Conservation (phyloP, 2,888 invertebrate genomes). For the Dione juno region DNA sequence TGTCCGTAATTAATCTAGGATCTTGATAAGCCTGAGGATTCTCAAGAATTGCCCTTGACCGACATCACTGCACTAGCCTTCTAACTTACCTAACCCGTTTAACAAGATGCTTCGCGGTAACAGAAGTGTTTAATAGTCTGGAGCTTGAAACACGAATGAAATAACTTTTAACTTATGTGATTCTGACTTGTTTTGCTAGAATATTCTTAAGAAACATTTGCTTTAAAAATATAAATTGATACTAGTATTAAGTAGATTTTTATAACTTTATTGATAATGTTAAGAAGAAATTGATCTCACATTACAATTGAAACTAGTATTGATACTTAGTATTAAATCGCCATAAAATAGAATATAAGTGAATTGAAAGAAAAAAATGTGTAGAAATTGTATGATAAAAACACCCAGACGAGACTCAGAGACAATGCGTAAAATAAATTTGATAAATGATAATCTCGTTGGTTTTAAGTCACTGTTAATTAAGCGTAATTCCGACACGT, state of each 20-base stretch:
- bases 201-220: background rate
- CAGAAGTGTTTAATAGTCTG: slow-evolving; percentile 38
- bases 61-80: slow-evolving; percentile 38
- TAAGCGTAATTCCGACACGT: slow-evolving; percentile 14
- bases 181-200: background rate
- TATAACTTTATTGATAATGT: background rate
- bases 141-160: slow-evolving; percentile 34
- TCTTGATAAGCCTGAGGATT: slow-evolving; percentile 32
- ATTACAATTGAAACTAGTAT: too few relatives aligned
- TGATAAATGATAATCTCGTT: slow-evolving; percentile 13
- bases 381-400: background rate
- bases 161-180: slow-evolving; percentile 31
- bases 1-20: slow-evolving; percentile 31
- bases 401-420: background rate
- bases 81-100: slow-evolving; percentile 37
- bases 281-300: too few relatives aligned
- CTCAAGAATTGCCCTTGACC: slow-evolving; percentile 42
- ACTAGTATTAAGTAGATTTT: background rate
- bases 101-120: slow-evolving; percentile 36
- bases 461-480: slow-evolving; percentile 9
- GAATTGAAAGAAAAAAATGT: too few relatives aligned
- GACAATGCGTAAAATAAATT: background rate
- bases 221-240: background rate
- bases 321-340: too few relatives aligned
- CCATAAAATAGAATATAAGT: background rate